A percentile compares a stretch with the other conserved stretches of the same genome.
phyloP scores from a whole-genome alignment of 2,888 invertebrate species.

The Spodoptera picta region DNA sequence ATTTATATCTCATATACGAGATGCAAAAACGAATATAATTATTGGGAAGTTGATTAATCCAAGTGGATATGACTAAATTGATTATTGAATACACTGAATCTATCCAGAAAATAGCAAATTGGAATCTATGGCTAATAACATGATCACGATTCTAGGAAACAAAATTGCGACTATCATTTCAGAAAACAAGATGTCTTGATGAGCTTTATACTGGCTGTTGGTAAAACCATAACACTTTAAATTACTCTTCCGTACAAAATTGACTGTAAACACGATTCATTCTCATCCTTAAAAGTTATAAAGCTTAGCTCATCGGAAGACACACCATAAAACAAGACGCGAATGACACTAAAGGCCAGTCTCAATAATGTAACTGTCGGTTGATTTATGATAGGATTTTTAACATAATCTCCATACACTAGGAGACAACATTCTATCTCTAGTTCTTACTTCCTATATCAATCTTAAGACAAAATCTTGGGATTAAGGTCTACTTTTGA shows the following conservation, averaged over 20 bases:
- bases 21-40: no score
- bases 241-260: constrained; percentile 3
- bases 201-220: constrained; percentile 14
- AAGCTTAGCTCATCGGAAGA: constrained; percentile 29
- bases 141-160: constrained; percentile 8
- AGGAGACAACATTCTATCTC: no score
- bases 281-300: background rate
- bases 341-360: background rate
- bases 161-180: constrained; percentile 1
- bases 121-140: background rate
- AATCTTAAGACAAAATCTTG: no score
- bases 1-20: no score
- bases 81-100: no score
- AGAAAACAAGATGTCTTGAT: constrained; percentile 6
- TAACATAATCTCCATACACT: no score
- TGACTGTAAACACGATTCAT: constrained; percentile 27
- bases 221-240: constrained; percentile 1
- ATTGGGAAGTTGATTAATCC: no score
- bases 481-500: no score
- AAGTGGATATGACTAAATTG: no score
- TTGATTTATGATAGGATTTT: no score
- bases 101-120: no score
- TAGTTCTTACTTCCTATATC: no score
- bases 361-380: background rate
- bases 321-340: background rate